These are phyloP conservation scores for Zaprionus taronus DNA, from an alignment of 1,140 invertebrate genomes.

Conservation along the genomic window DNA sequence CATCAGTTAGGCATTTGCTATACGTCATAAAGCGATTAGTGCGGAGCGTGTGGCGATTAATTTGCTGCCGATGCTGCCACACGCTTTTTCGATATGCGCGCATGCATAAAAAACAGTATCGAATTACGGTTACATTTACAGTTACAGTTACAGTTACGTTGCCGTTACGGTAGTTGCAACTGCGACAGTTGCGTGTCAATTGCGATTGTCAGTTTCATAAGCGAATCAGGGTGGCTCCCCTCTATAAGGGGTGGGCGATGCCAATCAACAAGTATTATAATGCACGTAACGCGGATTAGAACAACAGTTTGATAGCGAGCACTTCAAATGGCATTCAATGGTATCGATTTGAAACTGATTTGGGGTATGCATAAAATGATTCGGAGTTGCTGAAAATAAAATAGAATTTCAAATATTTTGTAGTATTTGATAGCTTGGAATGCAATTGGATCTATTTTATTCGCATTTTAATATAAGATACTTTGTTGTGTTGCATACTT, in stretches of 20 bases:
- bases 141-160: background rate
- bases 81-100: constrained; percentile 60
- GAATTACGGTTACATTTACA: constrained; percentile 50
- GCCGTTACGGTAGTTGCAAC: background rate
- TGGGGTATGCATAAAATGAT: background rate
- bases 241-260: background rate
- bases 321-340: background rate
- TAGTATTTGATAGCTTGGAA: too few species aligned
- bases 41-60: constrained; percentile 73
- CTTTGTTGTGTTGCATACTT: too few species aligned
- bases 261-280: background rate
- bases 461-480: too few species aligned
- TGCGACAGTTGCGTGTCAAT: constrained; percentile 20
- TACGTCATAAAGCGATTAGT: constrained; percentile 73
- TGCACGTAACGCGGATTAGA: background rate
- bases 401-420: too few species aligned
- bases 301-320: background rate
- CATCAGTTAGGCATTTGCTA: constrained; percentile 54
- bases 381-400: background rate
- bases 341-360: background rate
- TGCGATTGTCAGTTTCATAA: background rate
- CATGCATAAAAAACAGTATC: constrained; percentile 60
- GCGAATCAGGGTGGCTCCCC: background rate
- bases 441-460: too few species aligned
- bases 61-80: constrained; percentile 35